Evolutionary conservation across 2,888 invertebrate species (phyloP).

Genomic region (Standfussiana lucernea): DNA sequence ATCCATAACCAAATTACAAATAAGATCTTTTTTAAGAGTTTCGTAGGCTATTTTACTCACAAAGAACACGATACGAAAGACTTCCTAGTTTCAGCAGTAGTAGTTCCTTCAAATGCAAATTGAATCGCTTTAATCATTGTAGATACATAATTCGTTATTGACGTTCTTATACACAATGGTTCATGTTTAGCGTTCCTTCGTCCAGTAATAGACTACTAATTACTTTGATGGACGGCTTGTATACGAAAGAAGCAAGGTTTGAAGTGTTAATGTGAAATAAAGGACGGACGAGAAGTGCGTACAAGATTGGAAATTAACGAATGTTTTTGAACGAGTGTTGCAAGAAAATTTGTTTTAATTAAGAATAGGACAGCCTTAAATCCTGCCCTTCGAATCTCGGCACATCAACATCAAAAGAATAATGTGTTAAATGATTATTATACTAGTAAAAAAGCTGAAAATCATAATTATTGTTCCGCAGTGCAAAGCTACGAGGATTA

Average conservation of each 20-base stretch:
- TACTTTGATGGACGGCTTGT: slow-evolving; percentile 50
- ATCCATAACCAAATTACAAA: background rate
- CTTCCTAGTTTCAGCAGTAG: background rate
- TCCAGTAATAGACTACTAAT: slow-evolving; percentile 44
- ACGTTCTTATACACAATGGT: slow-evolving; percentile 29
- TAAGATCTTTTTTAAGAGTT: background rate
- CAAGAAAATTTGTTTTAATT: background rate
- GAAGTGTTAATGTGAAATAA: slow-evolving; percentile 43
- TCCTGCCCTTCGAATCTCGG: no score
- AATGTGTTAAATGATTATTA: background rate
- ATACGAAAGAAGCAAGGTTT: slow-evolving; percentile 20
- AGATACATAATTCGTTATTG: slow-evolving; percentile 20
- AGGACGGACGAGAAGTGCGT: slow-evolving; percentile 11
- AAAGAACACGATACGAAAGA: background rate
- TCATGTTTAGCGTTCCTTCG: slow-evolving; percentile 16
- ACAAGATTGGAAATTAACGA: background rate
- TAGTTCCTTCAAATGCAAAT: slow-evolving; percentile 1
- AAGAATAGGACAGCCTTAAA: background rate
- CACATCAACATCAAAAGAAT: background rate
- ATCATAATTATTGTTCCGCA: background rate
- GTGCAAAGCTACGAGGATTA: background rate
- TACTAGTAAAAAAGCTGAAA: background rate
- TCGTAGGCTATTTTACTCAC: background rate
- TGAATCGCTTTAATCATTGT: slow-evolving; percentile 41
- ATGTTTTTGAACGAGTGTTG: slow-evolving; percentile 20